These are phyloP conservation scores for Suillia variegata DNA, from an alignment of 2,888 invertebrate species.

Conservation along the genomic window DNA sequence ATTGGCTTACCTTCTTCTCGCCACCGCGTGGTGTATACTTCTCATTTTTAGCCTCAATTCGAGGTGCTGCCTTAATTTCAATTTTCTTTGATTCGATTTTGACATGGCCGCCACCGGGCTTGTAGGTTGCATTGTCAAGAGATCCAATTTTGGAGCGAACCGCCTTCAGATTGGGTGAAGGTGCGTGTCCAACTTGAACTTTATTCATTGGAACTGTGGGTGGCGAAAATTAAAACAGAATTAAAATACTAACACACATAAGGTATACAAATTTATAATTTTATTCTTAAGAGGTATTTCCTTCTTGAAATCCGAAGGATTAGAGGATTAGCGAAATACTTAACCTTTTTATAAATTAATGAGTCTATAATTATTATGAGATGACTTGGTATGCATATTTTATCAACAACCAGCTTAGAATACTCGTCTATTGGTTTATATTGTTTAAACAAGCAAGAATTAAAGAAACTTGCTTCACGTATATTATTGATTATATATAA, in stretches of 20 bases:
- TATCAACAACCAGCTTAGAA: too few relatives aligned
- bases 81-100: constrained; percentile 88
- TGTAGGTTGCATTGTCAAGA: constrained; percentile 85
- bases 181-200: constrained; percentile 88
- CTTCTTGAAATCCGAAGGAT: not conserved
- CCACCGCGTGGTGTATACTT: constrained; percentile 85
- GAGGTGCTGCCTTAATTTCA: constrained; percentile 82
- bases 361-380: too few relatives aligned
- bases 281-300: not conserved
- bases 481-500: too few relatives aligned
- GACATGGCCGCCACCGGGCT: constrained; percentile 85
- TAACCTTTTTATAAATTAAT: too few relatives aligned
- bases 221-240: constrained; percentile 36
- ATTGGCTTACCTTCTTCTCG: constrained; percentile 78
- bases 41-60: constrained; percentile 91
- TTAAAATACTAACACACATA: too few relatives aligned
- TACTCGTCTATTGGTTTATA: too few relatives aligned
- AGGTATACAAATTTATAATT: too few relatives aligned
- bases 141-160: constrained; percentile 94
- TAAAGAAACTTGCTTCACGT: too few relatives aligned
- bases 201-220: constrained; percentile 90
- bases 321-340: too few relatives aligned
- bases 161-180: constrained; percentile 89
- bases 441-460: too few relatives aligned
- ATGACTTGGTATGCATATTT: too few relatives aligned